Conservation (phyloP, 2,797 vertebrate species). For the Leptodactylus fallax region DNA sequence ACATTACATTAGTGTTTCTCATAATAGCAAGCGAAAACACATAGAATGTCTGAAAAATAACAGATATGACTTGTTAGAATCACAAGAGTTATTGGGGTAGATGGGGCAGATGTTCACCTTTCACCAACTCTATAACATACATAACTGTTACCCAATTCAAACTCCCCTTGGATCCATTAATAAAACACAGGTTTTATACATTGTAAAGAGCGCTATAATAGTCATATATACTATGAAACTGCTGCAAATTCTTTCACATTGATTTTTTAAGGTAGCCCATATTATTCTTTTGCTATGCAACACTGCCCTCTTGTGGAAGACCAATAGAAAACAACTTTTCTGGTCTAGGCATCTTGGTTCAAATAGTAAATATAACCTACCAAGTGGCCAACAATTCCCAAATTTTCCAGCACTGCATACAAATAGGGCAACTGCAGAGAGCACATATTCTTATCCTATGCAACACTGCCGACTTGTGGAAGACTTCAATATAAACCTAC, state of each 20-base stretch:
- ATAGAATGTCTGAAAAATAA: neutral
- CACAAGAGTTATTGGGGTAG: neutral
- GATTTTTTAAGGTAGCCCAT: too few species aligned
- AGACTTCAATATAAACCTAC: too few species aligned
- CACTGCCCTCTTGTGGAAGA: constrained; percentile 42
- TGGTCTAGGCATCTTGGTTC: neutral
- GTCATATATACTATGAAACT: neutral
- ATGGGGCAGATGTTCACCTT: neutral
- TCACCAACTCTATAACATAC: neutral
- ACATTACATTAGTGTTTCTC: neutral
- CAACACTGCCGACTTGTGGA: too few species aligned
- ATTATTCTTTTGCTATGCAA: neutral
- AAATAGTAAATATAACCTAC: neutral
- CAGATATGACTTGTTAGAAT: neutral
- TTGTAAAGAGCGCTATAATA: neutral
- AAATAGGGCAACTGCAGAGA: neutral
- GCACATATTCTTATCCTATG: too few species aligned
- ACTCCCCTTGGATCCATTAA: neutral
- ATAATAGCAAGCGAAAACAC: neutral
- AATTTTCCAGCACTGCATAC: neutral
- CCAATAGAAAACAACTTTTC: neutral
- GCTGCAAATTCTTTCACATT: neutral
- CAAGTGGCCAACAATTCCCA: neutral
- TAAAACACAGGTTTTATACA: neutral
- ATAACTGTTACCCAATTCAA: neutral